A percentile compares a stretch with the other conserved stretches of the same genome.
These are phyloP conservation scores for Rynchops niger DNA, from an alignment of 2,113 vertebrate genomes.

Conservation along the genomic window DNA sequence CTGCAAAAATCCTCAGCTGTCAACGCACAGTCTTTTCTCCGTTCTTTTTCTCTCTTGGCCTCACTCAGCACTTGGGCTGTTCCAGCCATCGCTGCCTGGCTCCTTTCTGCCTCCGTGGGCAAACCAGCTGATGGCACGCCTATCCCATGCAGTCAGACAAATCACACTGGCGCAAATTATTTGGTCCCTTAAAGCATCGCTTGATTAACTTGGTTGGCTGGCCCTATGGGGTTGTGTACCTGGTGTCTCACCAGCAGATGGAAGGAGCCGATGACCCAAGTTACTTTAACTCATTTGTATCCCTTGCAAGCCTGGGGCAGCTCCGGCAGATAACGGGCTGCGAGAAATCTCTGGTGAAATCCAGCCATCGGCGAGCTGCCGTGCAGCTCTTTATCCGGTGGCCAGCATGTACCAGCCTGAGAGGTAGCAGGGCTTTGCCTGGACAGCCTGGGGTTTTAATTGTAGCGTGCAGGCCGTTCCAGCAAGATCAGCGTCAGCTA, in stretches of 20 bases:
- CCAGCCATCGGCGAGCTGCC: neutral
- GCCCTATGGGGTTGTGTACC: neutral
- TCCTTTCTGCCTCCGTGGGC: neutral
- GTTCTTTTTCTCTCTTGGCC: neutral
- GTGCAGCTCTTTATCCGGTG: neutral
- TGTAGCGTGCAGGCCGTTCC: neutral
- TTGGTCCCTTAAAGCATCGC: neutral
- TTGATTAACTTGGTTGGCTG: neutral
- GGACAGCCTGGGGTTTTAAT: neutral
- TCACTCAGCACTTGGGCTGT: neutral
- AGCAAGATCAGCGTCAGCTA: fast-evolving
- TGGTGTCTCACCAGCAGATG: neutral
- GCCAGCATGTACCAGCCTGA: fast-evolving
- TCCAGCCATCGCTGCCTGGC: neutral
- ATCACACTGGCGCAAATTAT: neutral
- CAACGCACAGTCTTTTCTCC: neutral
- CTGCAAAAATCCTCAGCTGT: neutral
- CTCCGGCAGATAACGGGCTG: neutral
- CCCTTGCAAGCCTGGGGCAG: neutral
- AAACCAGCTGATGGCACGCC: neutral
- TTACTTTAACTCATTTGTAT: neutral
- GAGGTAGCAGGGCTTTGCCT: neutral
- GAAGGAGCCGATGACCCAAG: neutral
- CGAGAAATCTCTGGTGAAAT: neutral
- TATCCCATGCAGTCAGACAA: neutral